Base-by-base conservation (phyloP, 2,888 invertebrate species). In the Nomada ruficornis region DNA sequence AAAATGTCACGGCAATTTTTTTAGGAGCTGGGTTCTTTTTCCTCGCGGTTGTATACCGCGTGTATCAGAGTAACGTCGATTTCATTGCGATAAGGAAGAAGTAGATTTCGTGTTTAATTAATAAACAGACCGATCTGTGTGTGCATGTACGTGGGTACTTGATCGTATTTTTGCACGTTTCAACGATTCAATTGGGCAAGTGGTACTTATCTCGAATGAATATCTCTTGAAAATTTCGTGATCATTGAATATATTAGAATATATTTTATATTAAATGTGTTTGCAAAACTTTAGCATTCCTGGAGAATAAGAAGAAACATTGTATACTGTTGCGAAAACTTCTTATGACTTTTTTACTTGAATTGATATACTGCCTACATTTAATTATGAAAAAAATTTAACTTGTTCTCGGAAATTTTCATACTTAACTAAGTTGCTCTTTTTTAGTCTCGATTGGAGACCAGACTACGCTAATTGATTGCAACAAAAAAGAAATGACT, bases 1-100 rank as follows among this genome's bases (percentile, higher is more conserved):
- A 76, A 76, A 80, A 82, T 73, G 82, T 77, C 80, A 64, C 68
- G 63, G 59, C 75, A 68, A 80, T 13, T 71, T 71, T 82, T 71
- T 68, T 63, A 13, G 47, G 13, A 29, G 11, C 47, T 18, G 7
- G 36, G 36, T 7, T 20, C 29, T 55, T 18, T 52, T 59, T 76
- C 54, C 42, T 20, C 15, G 54, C 15, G 26, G n/a, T n/a, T 36
- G 62, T 54, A 47, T 20, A 26, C n/a, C 44, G 65, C 59, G 13
- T 62, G 26, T 62, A 72, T 80, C 77, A 63, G 23, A 20, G 36
- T 50, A 36, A 67, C 59, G 72, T 64, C 64, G 60, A 82, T 76
- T 76, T 64, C 13, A 62, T 68, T 59, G 59, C 10, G 54, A 72
- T 59, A 68, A 72, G 1, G 20, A 52, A 68, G 68, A 69, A 72